Evolutionary conservation across 2,888 invertebrate genomes (phyloP).

Genomic region (Smittia aterrima): DNA sequence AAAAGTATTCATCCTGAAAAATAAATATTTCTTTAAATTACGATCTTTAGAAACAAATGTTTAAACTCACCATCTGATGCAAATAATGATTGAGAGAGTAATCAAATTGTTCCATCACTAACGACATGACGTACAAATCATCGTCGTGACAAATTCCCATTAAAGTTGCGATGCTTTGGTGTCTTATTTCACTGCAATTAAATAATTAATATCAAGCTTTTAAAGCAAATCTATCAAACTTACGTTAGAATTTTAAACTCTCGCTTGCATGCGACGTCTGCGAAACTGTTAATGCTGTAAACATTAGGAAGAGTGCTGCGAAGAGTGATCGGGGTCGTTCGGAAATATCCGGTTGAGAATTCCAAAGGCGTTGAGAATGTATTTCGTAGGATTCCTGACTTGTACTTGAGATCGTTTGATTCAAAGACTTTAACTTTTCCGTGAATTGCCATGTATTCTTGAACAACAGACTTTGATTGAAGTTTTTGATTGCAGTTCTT

Average conservation of each 20-base stretch:
- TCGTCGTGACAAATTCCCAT: conserved; percentile 57
- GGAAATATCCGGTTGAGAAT: conserved; percentile 43
- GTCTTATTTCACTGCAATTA: conserved; percentile 56
- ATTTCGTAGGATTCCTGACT: conserved; percentile 38
- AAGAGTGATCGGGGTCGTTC: conserved; percentile 42
- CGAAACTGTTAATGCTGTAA: conserved; percentile 23
- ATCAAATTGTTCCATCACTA: conserved; percentile 56
- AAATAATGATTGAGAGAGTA: conserved; percentile 55
- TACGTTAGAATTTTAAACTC: conserved; percentile 44
- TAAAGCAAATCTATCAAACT: conserved; percentile 26
- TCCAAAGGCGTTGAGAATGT: conserved; percentile 43
- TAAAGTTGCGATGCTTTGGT: conserved; percentile 57
- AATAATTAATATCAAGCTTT: conserved; percentile 6
- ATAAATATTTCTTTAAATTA: neutral
- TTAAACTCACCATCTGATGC: conserved; percentile 54
- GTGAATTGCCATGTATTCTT: neutral
- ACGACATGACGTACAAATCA: conserved; percentile 51
- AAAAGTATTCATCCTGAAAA: conserved; percentile 51
- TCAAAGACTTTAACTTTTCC: conserved; percentile 22
- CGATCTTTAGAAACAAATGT: neutral
- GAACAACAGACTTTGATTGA: neutral
- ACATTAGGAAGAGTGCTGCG: conserved; percentile 34
- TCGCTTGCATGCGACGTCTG: conserved; percentile 42
- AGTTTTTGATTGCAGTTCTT: conserved; percentile 2
- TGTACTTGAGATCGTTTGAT: conserved; percentile 40